These are phyloP conservation scores for Drosophila rellima DNA, from an alignment of 2,888 invertebrate genomes.

Conservation along the genomic window DNA sequence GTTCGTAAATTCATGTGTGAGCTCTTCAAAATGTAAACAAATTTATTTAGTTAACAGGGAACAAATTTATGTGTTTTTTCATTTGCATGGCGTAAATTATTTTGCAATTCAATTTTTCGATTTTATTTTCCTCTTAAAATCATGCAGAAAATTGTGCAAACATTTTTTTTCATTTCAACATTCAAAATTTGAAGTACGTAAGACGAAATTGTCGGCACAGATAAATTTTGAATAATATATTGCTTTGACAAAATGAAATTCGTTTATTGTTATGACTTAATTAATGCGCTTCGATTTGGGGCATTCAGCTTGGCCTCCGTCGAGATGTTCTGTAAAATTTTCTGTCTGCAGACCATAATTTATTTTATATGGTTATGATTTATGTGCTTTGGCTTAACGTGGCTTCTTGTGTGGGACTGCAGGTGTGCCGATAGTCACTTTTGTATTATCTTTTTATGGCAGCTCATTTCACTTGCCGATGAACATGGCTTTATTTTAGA, in stretches of 20 bases:
- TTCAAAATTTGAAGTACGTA: not conserved
- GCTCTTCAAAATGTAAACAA: conserved; percentile 57
- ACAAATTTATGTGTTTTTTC: conserved; percentile 45
- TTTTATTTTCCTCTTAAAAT: not conserved
- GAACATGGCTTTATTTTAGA: conserved; percentile 24
- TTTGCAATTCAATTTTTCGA: conserved; percentile 30
- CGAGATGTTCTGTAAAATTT: conserved; percentile 23
- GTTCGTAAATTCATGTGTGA: conserved; percentile 9
- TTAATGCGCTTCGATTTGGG: conserved; percentile 60
- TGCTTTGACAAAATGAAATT: conserved; percentile 42
- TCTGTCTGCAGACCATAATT: conserved; percentile 34
- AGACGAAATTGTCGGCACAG: not conserved
- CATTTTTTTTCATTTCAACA: not conserved
- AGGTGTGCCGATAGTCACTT: conserved; percentile 26
- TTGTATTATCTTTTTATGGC: conserved; percentile 33
- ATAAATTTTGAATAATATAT: conserved; percentile 24
- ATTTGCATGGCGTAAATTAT: conserved; percentile 39
- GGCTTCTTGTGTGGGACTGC: conserved; percentile 20
- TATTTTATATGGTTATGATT: conserved; percentile 46
- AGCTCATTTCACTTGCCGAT: conserved; percentile 34
- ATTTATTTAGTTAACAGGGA: conserved; percentile 56
- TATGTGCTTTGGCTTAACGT: conserved; percentile 27
- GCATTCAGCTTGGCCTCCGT: conserved; percentile 23
- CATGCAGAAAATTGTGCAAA: conserved; percentile 14
- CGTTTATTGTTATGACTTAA: conserved; percentile 67